Percentiles rank a stretch among this genome's conserved stretches.
These are phyloP conservation scores for Mythimna ferrago DNA, from an alignment of 2,888 invertebrate species.

Conservation along the genomic window DNA sequence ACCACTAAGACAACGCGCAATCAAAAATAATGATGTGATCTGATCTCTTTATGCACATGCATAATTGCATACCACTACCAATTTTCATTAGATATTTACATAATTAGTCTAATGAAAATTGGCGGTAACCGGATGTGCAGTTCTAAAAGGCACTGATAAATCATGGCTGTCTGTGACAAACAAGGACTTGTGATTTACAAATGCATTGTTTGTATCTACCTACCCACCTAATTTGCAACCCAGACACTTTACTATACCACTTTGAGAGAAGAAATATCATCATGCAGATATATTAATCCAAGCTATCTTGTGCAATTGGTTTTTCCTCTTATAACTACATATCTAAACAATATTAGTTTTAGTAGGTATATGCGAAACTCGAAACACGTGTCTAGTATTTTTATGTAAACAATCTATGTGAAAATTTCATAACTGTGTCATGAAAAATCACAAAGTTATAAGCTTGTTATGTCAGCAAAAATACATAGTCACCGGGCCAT, in stretches of 20 bases:
- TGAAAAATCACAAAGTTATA: too few species aligned
- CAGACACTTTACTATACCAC: neutral
- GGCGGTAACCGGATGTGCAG: neutral
- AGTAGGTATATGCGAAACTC: too few species aligned
- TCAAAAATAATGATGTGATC: too few species aligned
- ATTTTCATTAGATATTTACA: neutral
- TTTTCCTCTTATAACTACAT: neutral
- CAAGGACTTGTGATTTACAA: conserved; percentile 8
- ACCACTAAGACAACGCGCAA: too few species aligned
- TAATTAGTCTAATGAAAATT: neutral
- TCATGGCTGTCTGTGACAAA: neutral
- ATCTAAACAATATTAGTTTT: too few species aligned
- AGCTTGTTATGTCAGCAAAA: too few species aligned
- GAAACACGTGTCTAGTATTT: too few species aligned
- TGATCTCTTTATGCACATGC: too few species aligned
- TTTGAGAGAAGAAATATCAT: neutral
- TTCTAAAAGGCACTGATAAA: neutral
- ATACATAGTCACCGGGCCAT: too few species aligned
- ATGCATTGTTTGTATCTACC: conserved; percentile 1
- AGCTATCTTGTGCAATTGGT: neutral
- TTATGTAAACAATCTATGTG: too few species aligned
- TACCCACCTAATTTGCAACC: conserved; percentile 1
- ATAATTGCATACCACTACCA: too few species aligned
- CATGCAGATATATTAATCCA: neutral
- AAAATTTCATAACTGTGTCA: too few species aligned